Evolutionary conservation across 2,797 vertebrate species (phyloP).

Genomic region (Gymnocypris eckloni): DNA sequence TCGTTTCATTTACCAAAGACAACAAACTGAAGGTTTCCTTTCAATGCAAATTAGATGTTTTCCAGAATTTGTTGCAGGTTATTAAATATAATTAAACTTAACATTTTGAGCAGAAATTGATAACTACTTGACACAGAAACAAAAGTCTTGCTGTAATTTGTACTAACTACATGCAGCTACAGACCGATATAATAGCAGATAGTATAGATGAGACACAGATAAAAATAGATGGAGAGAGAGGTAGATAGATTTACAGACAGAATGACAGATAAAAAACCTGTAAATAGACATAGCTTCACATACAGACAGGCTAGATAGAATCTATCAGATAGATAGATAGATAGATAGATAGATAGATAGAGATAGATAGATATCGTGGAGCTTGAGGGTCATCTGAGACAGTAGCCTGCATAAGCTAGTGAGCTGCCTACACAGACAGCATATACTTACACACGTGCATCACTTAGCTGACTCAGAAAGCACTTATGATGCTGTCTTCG

Average conservation of each 20-base stretch:
- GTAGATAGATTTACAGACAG: not conserved
- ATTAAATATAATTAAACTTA: not conserved
- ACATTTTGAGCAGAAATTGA: not conserved
- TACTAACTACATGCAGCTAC: not conserved
- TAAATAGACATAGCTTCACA: not conserved
- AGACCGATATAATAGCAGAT: not conserved
- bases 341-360: not conserved
- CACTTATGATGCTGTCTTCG: slow-evolving; percentile 9
- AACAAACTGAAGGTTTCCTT: not conserved
- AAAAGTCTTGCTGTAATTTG: not conserved
- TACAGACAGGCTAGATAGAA: not conserved
- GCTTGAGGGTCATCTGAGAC: not conserved
- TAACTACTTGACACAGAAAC: not conserved
- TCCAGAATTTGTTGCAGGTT: not conserved
- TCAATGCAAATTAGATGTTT: not conserved
- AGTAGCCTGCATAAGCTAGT: not conserved
- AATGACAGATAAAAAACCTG: not conserved
- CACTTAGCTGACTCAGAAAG: slow-evolving; percentile 2
- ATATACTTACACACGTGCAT: slow-evolving; percentile 23
- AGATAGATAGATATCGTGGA: not conserved
- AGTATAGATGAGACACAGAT: not conserved
- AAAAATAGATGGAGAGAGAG: not conserved
- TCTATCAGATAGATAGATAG: not conserved
- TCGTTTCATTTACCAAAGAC: not conserved
- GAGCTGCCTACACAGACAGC: not conserved